A percentile compares a stretch with the other conserved stretches of the same genome.
phyloP scores from a whole-genome alignment of 2,888 invertebrate species.

The Drosophila antonietae region DNA sequence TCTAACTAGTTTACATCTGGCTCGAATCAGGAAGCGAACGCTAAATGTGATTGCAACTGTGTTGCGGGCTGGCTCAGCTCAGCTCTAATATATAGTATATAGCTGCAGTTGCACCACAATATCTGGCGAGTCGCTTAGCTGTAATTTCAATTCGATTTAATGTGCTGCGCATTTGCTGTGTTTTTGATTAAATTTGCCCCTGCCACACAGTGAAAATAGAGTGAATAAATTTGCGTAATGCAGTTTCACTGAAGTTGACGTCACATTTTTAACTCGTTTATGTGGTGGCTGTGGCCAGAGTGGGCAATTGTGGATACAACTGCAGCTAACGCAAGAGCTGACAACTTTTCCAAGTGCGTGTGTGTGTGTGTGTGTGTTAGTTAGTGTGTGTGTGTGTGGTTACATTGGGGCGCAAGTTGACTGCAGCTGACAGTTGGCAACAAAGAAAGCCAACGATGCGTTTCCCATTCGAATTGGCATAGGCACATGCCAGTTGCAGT shows the following conservation, averaged over 20 bases:
- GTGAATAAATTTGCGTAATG: constrained; percentile 60
- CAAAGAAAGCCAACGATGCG: constrained; percentile 35
- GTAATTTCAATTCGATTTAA: constrained; percentile 16
- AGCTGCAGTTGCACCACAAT: neutral
- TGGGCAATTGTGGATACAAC: neutral
- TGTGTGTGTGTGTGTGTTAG: neutral
- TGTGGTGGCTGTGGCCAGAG: constrained; percentile 2
- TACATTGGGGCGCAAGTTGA: constrained; percentile 11
- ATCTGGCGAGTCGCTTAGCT: neutral
- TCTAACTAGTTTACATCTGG: constrained; percentile 1
- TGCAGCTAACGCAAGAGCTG: constrained; percentile 5
- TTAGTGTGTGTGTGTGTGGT: neutral
- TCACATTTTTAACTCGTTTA: constrained; percentile 52
- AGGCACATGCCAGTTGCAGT: constrained; percentile 21
- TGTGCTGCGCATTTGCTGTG: constrained; percentile 2
- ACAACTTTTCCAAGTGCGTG: neutral
- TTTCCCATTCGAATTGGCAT: constrained; percentile 16
- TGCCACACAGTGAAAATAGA: constrained; percentile 20
- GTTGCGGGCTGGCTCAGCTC: neutral
- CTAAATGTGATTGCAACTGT: neutral
- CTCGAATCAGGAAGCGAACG: neutral
- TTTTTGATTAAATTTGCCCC: constrained; percentile 55
- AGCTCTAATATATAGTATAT: neutral
- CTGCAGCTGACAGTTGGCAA: constrained; percentile 40
- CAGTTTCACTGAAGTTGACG: constrained; percentile 54